Evolutionary conservation across 2,797 vertebrate genomes (phyloP), one percentile per base, ranked within the genome.

Genomic region (Philypnodon macrostomus): DNA sequence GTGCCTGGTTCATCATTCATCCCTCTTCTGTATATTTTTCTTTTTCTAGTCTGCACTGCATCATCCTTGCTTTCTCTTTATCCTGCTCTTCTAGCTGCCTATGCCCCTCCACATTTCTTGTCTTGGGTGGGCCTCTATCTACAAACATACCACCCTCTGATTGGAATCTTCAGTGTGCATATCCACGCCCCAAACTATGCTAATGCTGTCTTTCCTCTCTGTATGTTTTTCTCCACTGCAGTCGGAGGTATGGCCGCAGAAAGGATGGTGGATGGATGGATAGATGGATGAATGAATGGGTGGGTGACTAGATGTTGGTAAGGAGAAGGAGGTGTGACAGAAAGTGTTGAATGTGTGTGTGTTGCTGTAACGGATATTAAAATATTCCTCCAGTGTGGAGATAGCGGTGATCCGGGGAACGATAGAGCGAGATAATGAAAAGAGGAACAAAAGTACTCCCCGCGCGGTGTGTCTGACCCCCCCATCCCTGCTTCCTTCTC

Each of bases 391-490:
- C 79, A 21, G 85, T 73, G 66, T 79, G 77, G 81, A 88, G 87
- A 88, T 88, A 90, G 84, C 70, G 58, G 85, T 87, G 87, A 91
- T 90, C 87, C 77, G 59, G 87, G 88, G 88, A 90, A 87, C 75
- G 89, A 91, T 90, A 88, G 85, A 87, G 79, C 58, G 66, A 90
- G 88, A 91, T 91, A 91, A 90, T 90, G 86, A 90, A 91, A 91
- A 90, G 89, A 89, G 82, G 86, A 91, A 91, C 89, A 90, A 90
- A 91, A 90, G 89, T 89, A 86, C 84, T 88, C 88, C 87, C 88
- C 65, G 50, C 56, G 61, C 73, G 31, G 76, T 68, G 85, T 83
- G 86, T 83, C 80, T 88, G 84, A 84, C 83, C 81, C 73, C 76
- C 58, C 58, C 42, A 60, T 62, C 73, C 47, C 69, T 82, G 58